Conservation (phyloP, 1,140 invertebrate genomes). For the Zaprionus kolodkinae region DNA sequence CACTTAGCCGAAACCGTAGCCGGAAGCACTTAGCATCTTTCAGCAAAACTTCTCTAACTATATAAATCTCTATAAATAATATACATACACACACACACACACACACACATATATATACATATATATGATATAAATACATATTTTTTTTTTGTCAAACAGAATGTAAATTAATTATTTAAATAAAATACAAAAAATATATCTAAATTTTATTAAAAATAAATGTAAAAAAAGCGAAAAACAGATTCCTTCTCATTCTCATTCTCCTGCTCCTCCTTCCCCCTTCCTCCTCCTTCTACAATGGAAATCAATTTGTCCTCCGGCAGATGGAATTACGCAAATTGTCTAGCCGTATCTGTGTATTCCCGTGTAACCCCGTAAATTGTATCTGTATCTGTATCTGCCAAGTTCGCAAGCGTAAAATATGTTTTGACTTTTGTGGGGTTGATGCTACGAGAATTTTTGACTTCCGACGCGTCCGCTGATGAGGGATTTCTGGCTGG, state of each 20-base stretch:
- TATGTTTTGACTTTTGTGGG: conserved; percentile 52
- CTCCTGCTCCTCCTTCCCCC: no score
- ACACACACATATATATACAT: conserved; percentile 2
- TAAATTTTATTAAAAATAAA: conserved; percentile 79
- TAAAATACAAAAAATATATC: conserved; percentile 62
- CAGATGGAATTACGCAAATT: conserved; percentile 43
- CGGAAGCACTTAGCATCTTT: conserved; percentile 19
- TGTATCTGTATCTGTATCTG: conserved; percentile 43
- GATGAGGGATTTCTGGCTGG: not conserved
- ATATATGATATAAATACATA: conserved; percentile 10
- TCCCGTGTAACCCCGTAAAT: conserved; percentile 4
- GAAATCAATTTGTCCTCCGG: conserved; percentile 47
- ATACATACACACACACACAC: not conserved
- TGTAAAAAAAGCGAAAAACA: conserved; percentile 61
- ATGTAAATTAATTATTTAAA: conserved; percentile 78
- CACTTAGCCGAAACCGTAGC: conserved; percentile 42
- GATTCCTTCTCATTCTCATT: not conserved
- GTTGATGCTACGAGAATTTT: conserved; percentile 29
- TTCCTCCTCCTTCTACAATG: conserved; percentile 1
- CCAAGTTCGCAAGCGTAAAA: conserved; percentile 52
- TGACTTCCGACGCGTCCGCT: conserved; percentile 14
- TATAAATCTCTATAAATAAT: conserved; percentile 9
- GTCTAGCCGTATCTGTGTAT: conserved; percentile 23
- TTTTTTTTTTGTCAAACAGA: conserved; percentile 58
- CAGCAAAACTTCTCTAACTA: conserved; percentile 16